These are phyloP conservation scores for Ammodytes dubius DNA, from an alignment of 2,113 vertebrate species.

Conservation along the genomic window DNA sequence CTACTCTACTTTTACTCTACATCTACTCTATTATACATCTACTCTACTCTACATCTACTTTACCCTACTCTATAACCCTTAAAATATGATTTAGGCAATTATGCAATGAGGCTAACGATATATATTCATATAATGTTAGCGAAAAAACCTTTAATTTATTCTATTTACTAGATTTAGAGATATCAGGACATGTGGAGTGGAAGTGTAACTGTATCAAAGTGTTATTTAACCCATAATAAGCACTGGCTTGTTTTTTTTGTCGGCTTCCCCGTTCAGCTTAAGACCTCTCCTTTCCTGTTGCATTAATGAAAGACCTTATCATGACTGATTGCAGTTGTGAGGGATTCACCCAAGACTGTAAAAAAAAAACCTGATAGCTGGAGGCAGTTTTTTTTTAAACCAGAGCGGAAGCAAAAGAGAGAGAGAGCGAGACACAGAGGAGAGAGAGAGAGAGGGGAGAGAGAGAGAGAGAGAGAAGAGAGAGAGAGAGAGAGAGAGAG, in stretches of 20 bases:
- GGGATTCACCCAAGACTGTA: constrained; percentile 81
- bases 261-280: constrained; percentile 66
- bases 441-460: constrained; percentile 56
- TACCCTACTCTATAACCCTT: too few species aligned
- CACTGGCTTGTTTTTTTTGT: constrained; percentile 78
- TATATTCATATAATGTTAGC: background rate
- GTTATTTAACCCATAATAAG: constrained; percentile 69
- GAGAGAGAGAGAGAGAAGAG: constrained; percentile 63
- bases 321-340: constrained; percentile 83
- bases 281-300: constrained; percentile 82
- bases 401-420: constrained; percentile 63
- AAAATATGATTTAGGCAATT: too few species aligned
- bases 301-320: constrained; percentile 84
- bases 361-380: constrained; percentile 68
- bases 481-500: too few species aligned
- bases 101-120: too few species aligned
- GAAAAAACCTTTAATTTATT: background rate
- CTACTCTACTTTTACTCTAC: too few species aligned
- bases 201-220: constrained; percentile 73
- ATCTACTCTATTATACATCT: too few species aligned
- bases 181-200: constrained; percentile 32
- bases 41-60: too few species aligned
- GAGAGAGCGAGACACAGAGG: constrained; percentile 2
- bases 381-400: constrained; percentile 62
- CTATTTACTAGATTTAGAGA: background rate